A percentile compares a stretch with the other conserved stretches of the same genome.
These are phyloP conservation scores for Cryptoprocta ferox DNA, from an alignment of 2,797 vertebrate species.

Conservation along the genomic window DNA sequence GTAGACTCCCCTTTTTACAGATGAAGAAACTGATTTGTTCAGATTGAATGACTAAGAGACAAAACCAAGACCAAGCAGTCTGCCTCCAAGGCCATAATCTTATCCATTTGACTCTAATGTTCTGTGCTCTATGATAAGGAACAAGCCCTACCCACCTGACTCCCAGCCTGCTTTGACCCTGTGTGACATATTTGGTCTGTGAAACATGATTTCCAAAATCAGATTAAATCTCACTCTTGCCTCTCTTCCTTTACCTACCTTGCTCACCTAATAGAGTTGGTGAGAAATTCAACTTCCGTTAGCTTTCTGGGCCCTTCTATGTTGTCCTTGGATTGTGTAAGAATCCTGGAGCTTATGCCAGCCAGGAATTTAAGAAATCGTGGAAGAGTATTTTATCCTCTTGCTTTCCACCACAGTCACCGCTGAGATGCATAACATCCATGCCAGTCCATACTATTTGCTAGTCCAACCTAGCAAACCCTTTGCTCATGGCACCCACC, in stretches of 20 bases:
- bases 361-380: not conserved
- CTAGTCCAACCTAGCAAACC: not conserved
- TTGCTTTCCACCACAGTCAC: not conserved
- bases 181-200: not conserved
- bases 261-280: not conserved
- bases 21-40: not conserved
- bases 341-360: not conserved
- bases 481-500: not conserved
- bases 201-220: constrained; percentile 49
- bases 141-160: not conserved
- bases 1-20: not conserved
- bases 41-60: not conserved
- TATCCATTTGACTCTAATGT: not conserved
- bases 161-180: not conserved
- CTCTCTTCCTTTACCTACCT: not conserved
- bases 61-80: not conserved
- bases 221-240: not conserved
- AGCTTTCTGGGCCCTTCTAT: not conserved
- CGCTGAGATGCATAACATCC: not conserved
- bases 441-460: not conserved
- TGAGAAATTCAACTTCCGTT: not conserved
- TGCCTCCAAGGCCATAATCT: not conserved
- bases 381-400: not conserved
- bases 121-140: not conserved
- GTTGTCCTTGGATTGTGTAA: not conserved